phyloP scores from a whole-genome alignment of 2,888 invertebrate genomes.

The Agrenia bidenticulata region DNA sequence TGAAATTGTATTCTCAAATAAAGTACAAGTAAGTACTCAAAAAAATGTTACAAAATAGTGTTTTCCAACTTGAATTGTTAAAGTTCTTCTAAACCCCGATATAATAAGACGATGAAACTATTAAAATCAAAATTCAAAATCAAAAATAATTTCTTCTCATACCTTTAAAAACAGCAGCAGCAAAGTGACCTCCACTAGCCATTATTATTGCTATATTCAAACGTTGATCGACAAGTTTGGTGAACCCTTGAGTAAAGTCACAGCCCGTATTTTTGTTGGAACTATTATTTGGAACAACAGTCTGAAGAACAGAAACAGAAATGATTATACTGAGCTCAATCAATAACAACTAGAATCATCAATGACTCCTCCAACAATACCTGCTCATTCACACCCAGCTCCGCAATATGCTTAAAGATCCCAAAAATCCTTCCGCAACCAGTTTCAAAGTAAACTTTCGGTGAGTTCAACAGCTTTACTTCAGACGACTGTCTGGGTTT shows the following conservation, averaged over 20 bases:
- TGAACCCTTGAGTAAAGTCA: constrained; percentile 52
- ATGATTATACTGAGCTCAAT: too few relatives aligned
- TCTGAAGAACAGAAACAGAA: constrained; percentile 16
- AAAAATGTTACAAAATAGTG: too few relatives aligned
- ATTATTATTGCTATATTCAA: constrained; percentile 71
- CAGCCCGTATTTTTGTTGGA: neutral
- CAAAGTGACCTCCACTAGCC: constrained; percentile 82
- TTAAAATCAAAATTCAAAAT: neutral
- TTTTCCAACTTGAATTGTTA: too few relatives aligned
- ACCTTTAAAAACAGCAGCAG: constrained; percentile 69
- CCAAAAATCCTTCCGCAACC: constrained; percentile 69
- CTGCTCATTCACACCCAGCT: constrained; percentile 12
- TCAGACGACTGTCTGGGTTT: neutral
- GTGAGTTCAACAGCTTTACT: constrained; percentile 53
- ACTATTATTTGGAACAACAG: neutral
- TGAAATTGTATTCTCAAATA: too few relatives aligned
- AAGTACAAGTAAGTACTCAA: too few relatives aligned
- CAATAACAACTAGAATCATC: constrained; percentile 54
- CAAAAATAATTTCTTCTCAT: constrained; percentile 20
- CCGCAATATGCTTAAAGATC: constrained; percentile 67
- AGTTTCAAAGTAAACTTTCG: constrained; percentile 74
- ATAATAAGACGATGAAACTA: constrained; percentile 6
- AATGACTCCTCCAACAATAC: constrained; percentile 54
- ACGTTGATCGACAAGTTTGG: constrained; percentile 55
- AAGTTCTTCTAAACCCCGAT: too few relatives aligned